Percentiles rank a stretch among this genome's conserved stretches.
Conservation (phyloP, 2,888 invertebrate species). For the Xestobium rufovillosum region DNA sequence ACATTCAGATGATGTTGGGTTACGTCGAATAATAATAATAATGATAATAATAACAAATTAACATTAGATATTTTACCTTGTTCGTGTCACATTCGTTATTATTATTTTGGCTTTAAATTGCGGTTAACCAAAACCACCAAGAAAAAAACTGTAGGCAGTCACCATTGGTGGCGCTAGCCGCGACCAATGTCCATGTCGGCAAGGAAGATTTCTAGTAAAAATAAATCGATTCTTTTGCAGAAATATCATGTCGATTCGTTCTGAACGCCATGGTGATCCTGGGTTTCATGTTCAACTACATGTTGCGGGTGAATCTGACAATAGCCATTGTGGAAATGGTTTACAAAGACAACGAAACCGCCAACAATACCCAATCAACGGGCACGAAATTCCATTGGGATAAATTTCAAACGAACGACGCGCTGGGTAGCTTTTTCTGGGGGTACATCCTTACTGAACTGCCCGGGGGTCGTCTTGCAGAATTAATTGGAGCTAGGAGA, state of each 20-base stretch:
- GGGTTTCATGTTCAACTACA: constrained; percentile 87
- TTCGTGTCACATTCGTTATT: no score
- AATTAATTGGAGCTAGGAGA: constrained; percentile 70
- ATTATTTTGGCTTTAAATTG: no score
- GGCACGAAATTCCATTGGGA: constrained; percentile 65
- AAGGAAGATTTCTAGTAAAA: no score
- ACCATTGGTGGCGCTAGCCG: no score
- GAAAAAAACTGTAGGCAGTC: no score
- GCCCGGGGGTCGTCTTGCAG: constrained; percentile 80
- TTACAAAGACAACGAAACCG: constrained; percentile 28
- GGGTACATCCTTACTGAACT: constrained; percentile 85
- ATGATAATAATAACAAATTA: no score
- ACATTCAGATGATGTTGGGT: no score
- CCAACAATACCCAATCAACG: constrained; percentile 15
- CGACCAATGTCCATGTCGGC: no score
- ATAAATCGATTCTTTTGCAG: no score
- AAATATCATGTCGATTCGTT: constrained; percentile 65
- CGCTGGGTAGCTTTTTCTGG: constrained; percentile 86
- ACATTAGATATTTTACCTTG: no score
- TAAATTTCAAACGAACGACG: constrained; percentile 67
- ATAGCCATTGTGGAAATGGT: constrained; percentile 84
- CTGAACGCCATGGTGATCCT: constrained; percentile 77
- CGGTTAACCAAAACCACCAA: no score
- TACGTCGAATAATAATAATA: no score
- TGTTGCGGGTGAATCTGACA: constrained; percentile 77